Evolutionary conservation across 2,797 vertebrate genomes (phyloP), one percentile per base, ranked within the genome.

Genomic region (Hoplostethus mediterraneus): DNA sequence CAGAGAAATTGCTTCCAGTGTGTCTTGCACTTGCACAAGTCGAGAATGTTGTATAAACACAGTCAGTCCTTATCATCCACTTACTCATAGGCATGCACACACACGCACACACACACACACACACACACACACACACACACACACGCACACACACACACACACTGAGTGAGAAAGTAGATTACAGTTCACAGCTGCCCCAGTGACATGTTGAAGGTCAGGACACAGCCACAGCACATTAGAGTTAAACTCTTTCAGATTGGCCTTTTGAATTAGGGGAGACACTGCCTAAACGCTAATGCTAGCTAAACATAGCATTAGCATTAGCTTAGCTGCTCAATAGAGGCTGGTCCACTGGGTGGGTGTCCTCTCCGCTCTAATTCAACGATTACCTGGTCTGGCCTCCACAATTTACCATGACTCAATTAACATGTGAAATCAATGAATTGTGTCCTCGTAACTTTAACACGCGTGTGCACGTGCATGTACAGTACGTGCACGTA

Each of bases 171-270:
- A 58, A 64, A 58, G 40, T 17, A 30, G 42, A 44, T 9, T 13
- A 10, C 45, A 54, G 59, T 9, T 67, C 48, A 47, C 40, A 60
- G 44, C 53, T 36, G 30, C 10, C 48, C 58, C 5, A 2, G 36
- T 53, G 52, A 57, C 54, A 40, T 12, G 28, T 13, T 21, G 28
- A 75, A 63, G 28, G 67, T 74, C 75, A 64, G 49, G 38, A 48
- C 12, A 49, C 13, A 33, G 38, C 38, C 11, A 11, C 44, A 56
- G 11, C 63, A 38, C 31, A 40, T 36, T 14, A 62, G 6, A 42
- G 12, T 51, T 21, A 65, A 59, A 49, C 21, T 45, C 49, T 67
- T 53, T 52, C 9, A 56, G 61, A 59, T 13, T 33, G 12, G 8
- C 36, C 25, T 21, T 55, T 47, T 36, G 17, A 17, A 42, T 38